Conservation (phyloP, 2,888 invertebrate species). For the Mongoloraphidia duomilia region DNA sequence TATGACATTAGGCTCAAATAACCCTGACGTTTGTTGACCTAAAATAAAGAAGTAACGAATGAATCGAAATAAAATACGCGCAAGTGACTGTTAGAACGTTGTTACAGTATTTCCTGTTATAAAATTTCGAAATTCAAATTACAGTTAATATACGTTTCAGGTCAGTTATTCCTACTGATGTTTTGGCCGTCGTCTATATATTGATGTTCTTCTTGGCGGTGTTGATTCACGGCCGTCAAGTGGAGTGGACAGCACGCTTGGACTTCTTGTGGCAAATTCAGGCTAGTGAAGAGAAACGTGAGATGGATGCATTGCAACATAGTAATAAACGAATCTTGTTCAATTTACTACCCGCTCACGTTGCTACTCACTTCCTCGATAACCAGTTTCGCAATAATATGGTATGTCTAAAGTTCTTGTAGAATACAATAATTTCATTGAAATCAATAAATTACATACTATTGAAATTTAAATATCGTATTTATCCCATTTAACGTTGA, state of each 20-base stretch:
- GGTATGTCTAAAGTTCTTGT: conserved; percentile 33
- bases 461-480: too few relatives aligned
- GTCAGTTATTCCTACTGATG: conserved; percentile 61
- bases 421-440: not conserved
- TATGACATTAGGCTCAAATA: too few relatives aligned
- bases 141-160: conserved; percentile 25
- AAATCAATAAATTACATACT: not conserved
- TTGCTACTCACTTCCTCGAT: conserved; percentile 83
- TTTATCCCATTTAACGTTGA: too few relatives aligned
- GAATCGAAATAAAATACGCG: not conserved
- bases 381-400: conserved; percentile 78
- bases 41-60: too few relatives aligned
- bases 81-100: not conserved
- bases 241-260: conserved; percentile 81
- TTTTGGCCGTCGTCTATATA: conserved; percentile 64
- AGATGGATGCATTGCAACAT: conserved; percentile 85
- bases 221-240: conserved; percentile 66
- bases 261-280: conserved; percentile 74
- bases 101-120: conserved; percentile 2
- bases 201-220: conserved; percentile 71
- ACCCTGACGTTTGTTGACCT: too few relatives aligned
- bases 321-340: conserved; percentile 79
- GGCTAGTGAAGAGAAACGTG: conserved; percentile 80
- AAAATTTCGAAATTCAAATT: conserved; percentile 1
- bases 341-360: conserved; percentile 81